Percentiles rank a stretch among this genome's conserved stretches.
Evolutionary conservation across 2,113 vertebrate species (phyloP).

Genomic region (Agelaius tricolor): DNA sequence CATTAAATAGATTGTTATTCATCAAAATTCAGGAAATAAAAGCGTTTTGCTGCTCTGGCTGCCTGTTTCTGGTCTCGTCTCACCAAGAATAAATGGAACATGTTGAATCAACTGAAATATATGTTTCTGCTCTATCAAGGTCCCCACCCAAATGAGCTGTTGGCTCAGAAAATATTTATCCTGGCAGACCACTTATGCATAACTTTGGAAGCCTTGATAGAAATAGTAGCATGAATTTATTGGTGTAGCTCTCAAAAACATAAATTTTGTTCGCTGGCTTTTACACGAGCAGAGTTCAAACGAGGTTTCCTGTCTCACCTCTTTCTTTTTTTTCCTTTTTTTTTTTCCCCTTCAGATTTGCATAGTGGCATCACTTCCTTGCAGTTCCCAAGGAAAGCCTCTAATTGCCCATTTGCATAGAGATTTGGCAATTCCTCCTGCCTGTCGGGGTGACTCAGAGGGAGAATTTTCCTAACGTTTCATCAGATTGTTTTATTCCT

Average conservation of each 20-base stretch:
- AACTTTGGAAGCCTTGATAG: conserved; percentile 39
- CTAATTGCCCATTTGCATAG: conserved; percentile 52
- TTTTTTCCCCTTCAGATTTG: not conserved
- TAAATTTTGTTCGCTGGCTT: not conserved
- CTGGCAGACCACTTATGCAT: conserved; percentile 39
- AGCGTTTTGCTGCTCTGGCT: not conserved
- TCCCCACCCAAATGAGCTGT: conserved; percentile 16
- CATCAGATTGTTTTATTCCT: conserved; percentile 37
- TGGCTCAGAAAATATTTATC: conserved; percentile 51
- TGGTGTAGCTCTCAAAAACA: not conserved
- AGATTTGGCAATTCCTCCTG: conserved; percentile 30
- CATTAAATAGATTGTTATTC: not conserved
- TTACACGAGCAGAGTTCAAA: not conserved
- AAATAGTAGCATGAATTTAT: conserved; percentile 45
- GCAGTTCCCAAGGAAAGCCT: conserved; percentile 42
- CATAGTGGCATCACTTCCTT: conserved; percentile 24
- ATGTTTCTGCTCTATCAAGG: not conserved
- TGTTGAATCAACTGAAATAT: conserved; percentile 12
- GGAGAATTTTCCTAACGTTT: conserved; percentile 34
- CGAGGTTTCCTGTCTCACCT: conserved; percentile 21
- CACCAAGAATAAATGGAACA: not conserved
- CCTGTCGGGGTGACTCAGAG: not conserved
- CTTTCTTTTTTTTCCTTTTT: not conserved
- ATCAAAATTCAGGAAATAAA: not conserved
- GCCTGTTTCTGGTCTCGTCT: not conserved